Evolutionary conservation across 1,140 invertebrate species (phyloP).

Genomic region (Danaus plexippus): DNA sequence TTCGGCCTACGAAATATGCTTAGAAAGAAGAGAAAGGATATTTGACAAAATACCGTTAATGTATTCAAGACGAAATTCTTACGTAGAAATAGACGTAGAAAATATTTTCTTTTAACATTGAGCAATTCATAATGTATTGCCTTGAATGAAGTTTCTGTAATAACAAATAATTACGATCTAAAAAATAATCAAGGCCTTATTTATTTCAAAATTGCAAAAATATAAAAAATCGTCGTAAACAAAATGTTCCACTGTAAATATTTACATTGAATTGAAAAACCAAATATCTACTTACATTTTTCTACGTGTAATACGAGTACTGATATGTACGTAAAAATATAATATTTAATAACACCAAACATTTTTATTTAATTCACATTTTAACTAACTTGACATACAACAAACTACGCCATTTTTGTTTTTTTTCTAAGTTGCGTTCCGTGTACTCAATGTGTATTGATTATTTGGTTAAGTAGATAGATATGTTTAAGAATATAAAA

Average conservation of each 20-base stretch:
- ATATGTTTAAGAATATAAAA: no score
- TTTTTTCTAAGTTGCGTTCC: slow-evolving; percentile 19
- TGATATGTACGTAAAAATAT: slow-evolving; percentile 37
- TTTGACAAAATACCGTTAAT: slow-evolving; percentile 4
- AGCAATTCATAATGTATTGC: background rate
- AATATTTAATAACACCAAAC: slow-evolving; percentile 38
- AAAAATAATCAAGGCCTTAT: slow-evolving; percentile 35
- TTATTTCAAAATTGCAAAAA: slow-evolving; percentile 14
- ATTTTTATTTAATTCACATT: slow-evolving; percentile 65
- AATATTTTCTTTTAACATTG: background rate
- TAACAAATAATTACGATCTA: slow-evolving; percentile 21
- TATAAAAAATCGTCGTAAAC: slow-evolving; percentile 7
- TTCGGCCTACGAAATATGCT: background rate
- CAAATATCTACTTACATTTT: slow-evolving; percentile 44
- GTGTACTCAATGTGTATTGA: background rate
- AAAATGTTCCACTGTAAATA: background rate
- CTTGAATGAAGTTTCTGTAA: slow-evolving; percentile 21
- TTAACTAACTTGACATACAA: slow-evolving; percentile 49
- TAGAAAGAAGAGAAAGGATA: slow-evolving; percentile 6
- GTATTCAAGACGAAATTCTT: background rate
- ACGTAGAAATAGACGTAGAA: slow-evolving; percentile 6
- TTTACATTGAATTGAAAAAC: no score
- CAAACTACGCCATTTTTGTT: slow-evolving; percentile 58
- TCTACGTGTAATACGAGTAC: slow-evolving; percentile 30
- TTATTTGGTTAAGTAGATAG: no score